Base-by-base conservation (phyloP, 2,888 invertebrate species). In the Eremobia ochroleuca region DNA sequence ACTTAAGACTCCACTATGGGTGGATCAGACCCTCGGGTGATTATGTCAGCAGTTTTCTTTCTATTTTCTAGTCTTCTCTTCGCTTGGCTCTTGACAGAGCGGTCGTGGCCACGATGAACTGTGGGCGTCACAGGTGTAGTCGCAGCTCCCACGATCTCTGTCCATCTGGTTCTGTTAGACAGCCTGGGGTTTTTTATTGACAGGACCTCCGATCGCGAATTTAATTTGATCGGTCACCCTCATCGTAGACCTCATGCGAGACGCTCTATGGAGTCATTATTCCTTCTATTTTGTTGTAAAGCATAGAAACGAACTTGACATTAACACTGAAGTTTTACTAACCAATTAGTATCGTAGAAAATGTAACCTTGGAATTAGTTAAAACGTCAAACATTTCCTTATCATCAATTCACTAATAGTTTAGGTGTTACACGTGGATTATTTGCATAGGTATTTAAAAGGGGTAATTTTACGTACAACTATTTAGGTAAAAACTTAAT, bases 321-420 rank as follows among this genome's bases (percentile, higher is more conserved):
- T 62, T 68, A 55, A 58, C 62, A 79, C n/a, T 62, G 37, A 40
- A 79, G 49, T 72, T 49, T n/a, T 37, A 34, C 31, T 64, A 49
- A 79, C 67, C 64, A 49, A 62, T 15, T 21, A 61, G 37, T 28
- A 21, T 25, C 28, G 0, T 40, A 62, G 73, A 80, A 80, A 80
- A 73, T 15, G 8, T 5, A 40, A 62, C 79, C 80, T 79, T 80
- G 73, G 40, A 67, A 64, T 68, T 77, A 5, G 31, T 34, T 28
- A 15, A 79, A 13, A 78, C 72, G 18, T 58, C 49, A 58, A 62
- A 64, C 28, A 58, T 43, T 31, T 18, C 18, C 21, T n/a, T 28
- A 5, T 31, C 15, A 34, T 58, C 43, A 21, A 58, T 34, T n/a
- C 1, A n/a, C 43, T n/a, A 21, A n/a, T 18, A 40, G 9, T 34